Conservation (phyloP, 1,140 invertebrate species). For the Euglossa dilemma region DNA sequence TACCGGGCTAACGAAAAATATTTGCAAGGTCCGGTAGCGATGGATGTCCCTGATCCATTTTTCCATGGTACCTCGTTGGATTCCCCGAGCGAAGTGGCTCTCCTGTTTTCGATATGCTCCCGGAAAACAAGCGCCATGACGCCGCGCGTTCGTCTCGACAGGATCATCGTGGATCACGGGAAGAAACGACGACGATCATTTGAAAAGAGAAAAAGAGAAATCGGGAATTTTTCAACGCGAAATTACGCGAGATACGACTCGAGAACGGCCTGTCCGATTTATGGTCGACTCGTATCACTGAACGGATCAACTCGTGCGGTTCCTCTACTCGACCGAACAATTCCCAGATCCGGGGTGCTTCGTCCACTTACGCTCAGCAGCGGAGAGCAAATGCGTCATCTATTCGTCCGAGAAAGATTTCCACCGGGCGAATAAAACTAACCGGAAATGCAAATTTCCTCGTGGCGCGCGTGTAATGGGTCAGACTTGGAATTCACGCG, state of each 20-base stretch:
- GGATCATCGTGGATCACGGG: not conserved
- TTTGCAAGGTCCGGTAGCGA: slow-evolving; percentile 41
- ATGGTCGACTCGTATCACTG: not conserved
- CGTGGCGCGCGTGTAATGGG: no score
- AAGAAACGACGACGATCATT: no score
- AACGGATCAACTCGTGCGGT: no score
- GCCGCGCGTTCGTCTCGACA: not conserved
- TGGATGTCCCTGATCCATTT: slow-evolving; percentile 30
- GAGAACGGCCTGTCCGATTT: not conserved
- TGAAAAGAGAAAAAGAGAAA: not conserved
- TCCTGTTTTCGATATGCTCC: slow-evolving; percentile 41
- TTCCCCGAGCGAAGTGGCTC: slow-evolving; percentile 29
- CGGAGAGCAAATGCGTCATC: not conserved
- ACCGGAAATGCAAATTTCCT: not conserved
- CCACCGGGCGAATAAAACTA: not conserved
- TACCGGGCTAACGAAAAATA: slow-evolving; percentile 38
- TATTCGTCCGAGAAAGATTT: not conserved
- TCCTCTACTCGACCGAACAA: no score
- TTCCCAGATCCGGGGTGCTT: no score
- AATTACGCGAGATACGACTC: not conserved
- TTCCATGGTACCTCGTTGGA: not conserved
- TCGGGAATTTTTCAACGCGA: accelerated
- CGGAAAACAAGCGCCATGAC: slow-evolving; percentile 20
- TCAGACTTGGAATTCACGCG: not conserved
- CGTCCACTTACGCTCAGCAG: no score